Evolutionary conservation across 2,113 vertebrate genomes (phyloP), one percentile per base, ranked within the genome.

Genomic region (Edolisoma coerulescens): DNA sequence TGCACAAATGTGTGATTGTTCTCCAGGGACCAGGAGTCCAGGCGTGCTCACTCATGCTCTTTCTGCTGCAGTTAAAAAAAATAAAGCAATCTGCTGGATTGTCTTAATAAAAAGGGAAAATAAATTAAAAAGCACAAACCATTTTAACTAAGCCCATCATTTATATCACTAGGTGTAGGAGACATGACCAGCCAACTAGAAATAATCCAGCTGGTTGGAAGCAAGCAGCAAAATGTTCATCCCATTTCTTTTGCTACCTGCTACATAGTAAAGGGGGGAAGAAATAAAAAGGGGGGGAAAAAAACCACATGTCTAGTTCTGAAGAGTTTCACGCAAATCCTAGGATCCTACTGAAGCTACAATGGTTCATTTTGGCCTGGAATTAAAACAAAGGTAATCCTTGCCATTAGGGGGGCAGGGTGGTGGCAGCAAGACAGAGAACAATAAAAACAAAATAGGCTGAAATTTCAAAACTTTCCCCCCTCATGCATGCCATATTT

Each of bases 181-280:
- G 56, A 96, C 0, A 0, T 79, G 57, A 89, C 50, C 90, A 95
- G 76, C 30, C 92, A 96, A 86, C 60, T 65, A 87, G 94, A 96
- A 96, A 95, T 82, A 93, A 95, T 70, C 80, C 95, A 93, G 73
- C 69, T 92, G 95, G 53, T 50, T 89, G 8, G 39, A 90, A 65
- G 35, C 19, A 95, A 75, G 64, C 8, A 4, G 35, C 17, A 91
- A 94, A 93, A 76, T 21, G 32, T 24, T 94, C 35, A 49, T 78
- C 44, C 18, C 7, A n/a, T 73, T 84, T 84, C 23, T 82, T 87
- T 70, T 15, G 12, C 30, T 56, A 47, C 9, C 16, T 79, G 6
- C 56, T 67, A 50, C 26, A 37, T 11, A 90, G 41, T 28, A 87
- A 81, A 18, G 2, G 1, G 9, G 1, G 4, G 0, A 1, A 26